Percentiles rank a stretch among this genome's conserved stretches.
phyloP scores from a whole-genome alignment of 2,797 vertebrate genomes.

The Sebastes taczanowskii region DNA sequence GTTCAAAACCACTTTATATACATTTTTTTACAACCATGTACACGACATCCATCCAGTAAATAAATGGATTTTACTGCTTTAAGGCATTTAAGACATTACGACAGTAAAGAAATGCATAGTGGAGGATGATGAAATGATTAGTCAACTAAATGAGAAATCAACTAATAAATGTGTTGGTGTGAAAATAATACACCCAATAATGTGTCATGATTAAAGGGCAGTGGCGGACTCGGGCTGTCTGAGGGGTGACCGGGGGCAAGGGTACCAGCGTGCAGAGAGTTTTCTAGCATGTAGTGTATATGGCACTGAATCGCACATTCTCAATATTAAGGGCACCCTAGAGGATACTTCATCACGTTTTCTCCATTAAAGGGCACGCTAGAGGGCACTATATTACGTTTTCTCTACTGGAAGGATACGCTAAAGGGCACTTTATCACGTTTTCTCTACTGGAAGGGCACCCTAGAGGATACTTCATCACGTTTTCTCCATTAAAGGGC shows the following conservation, averaged over 20 bases:
- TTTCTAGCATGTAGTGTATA: too few species aligned
- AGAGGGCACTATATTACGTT: too few species aligned
- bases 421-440: too few species aligned
- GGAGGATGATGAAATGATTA: background rate
- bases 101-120: background rate
- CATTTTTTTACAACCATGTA: background rate
- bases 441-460: too few species aligned
- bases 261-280: too few species aligned
- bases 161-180: background rate
- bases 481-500: too few species aligned
- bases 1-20: background rate
- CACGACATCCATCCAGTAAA: background rate
- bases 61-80: background rate
- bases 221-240: too few species aligned
- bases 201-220: background rate
- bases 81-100: background rate
- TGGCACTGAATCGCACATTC: too few species aligned
- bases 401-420: too few species aligned
- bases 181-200: background rate
- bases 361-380: too few species aligned
- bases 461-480: rapidly evolving
- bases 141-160: background rate
- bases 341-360: too few species aligned
- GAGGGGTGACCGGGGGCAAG: rapidly evolving
- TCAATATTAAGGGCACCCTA: too few species aligned